Percentiles rank a stretch among this genome's conserved stretches.
Conservation (phyloP, 1,140 invertebrate species). For the Bombus balteatus region DNA sequence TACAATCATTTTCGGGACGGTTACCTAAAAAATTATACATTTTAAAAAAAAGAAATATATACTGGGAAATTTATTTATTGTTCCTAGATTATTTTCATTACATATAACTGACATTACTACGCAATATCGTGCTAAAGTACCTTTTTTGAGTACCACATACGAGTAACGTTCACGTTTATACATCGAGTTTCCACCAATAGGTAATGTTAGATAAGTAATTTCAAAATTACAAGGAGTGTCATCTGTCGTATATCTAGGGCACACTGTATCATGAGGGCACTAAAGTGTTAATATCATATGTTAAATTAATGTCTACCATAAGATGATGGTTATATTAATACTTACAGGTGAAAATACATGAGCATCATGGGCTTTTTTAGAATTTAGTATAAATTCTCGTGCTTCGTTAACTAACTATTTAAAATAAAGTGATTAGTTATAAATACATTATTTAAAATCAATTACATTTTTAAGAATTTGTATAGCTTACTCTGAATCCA, state of each 20-base stretch:
- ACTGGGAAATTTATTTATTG: background rate
- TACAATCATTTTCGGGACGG: conserved; percentile 79
- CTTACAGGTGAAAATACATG: conserved; percentile 91
- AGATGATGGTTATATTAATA: conserved; percentile 36
- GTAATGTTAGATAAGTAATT: conserved; percentile 85
- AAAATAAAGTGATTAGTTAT: conserved; percentile 47
- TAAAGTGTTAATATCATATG: conserved; percentile 76
- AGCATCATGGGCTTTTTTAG: conserved; percentile 34
- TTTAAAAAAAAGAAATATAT: background rate
- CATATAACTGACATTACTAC: background rate
- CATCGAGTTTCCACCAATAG: conserved; percentile 79
- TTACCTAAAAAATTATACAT: conserved; percentile 70
- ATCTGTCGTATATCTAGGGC: conserved; percentile 86
- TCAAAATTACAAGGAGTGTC: conserved; percentile 91
- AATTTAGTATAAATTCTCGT: conserved; percentile 87
- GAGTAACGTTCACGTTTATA: conserved; percentile 85
- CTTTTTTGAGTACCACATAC: conserved; percentile 92
- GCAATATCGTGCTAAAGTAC: conserved; percentile 71
- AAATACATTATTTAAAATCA: conserved; percentile 32
- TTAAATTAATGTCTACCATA: background rate
- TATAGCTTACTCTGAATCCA: conserved; percentile 86
- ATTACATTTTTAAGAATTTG: background rate
- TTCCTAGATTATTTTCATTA: background rate
- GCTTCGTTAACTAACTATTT: conserved; percentile 88
- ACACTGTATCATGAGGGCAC: conserved; percentile 91